A percentile compares a stretch with the other conserved stretches of the same genome.
Evolutionary conservation across 2,113 vertebrate genomes (phyloP).

Genomic region (Barbus barbus): DNA sequence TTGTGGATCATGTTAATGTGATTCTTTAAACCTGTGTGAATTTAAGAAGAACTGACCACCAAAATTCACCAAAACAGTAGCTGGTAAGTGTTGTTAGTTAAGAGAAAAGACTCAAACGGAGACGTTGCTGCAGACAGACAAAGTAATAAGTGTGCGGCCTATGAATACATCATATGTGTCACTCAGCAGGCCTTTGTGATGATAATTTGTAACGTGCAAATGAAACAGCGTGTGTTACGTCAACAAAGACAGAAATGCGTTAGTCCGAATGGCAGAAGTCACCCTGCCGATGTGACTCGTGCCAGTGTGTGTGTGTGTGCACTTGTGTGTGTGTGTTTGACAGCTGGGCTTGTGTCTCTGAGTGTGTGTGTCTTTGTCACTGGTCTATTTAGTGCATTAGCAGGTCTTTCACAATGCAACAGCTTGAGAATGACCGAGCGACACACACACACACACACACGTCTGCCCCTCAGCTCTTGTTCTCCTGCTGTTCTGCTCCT

Average conservation of each 20-base stretch:
- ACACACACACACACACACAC: not conserved
- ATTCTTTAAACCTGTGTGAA: not conserved
- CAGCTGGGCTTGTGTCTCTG: slow-evolving; percentile 56
- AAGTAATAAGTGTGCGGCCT: not conserved
- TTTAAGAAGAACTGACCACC: not conserved
- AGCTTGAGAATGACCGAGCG: slow-evolving; percentile 26
- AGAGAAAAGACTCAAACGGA: not conserved
- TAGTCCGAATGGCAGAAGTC: slow-evolving; percentile 43
- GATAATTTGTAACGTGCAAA: slow-evolving; percentile 55
- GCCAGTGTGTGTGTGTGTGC: slow-evolving; percentile 44
- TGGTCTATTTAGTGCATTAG: slow-evolving; percentile 54
- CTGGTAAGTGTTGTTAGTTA: not conserved
- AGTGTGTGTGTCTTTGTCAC: slow-evolving; percentile 49
- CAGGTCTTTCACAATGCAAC: slow-evolving; percentile 58
- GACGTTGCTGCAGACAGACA: not conserved
- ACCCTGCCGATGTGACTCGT: slow-evolving; percentile 53
- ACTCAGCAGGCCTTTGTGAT: slow-evolving; percentile 48
- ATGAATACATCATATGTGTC: slow-evolving; percentile 35
- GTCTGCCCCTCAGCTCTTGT: slow-evolving; percentile 52
- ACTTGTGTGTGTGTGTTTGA: slow-evolving; percentile 50
- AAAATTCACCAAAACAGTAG: not conserved
- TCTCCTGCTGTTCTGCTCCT: slow-evolving; percentile 54
- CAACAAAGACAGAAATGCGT: slow-evolving; percentile 51
- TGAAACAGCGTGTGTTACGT: slow-evolving; percentile 32
- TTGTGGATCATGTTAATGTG: not conserved